These are phyloP conservation scores for Chaetogeoica ovagalla DNA, from an alignment of 2,888 invertebrate genomes.

Conservation along the genomic window DNA sequence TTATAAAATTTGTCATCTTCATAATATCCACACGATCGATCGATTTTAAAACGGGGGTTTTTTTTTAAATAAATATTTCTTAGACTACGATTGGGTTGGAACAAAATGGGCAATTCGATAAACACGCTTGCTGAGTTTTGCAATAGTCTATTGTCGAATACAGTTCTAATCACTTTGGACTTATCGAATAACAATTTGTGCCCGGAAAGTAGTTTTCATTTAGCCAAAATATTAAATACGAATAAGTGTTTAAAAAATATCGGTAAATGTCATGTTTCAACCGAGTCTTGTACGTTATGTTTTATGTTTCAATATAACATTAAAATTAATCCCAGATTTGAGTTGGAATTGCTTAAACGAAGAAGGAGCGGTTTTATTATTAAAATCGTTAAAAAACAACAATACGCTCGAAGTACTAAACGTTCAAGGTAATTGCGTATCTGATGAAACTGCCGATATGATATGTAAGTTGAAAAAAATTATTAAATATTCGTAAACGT, in stretches of 20 bases:
- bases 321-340: constrained; percentile 27
- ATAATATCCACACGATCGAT: too few relatives aligned
- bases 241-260: constrained; percentile 35
- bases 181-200: constrained; percentile 34
- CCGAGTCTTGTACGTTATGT: not conserved
- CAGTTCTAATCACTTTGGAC: constrained; percentile 11
- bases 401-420: constrained; percentile 1
- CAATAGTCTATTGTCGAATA: constrained; percentile 16
- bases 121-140: constrained; percentile 19
- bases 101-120: constrained; percentile 25
- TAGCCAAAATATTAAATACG: constrained; percentile 3
- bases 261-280: constrained; percentile 13
- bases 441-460: not conserved
- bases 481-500: too few relatives aligned
- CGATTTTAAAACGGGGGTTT: not conserved
- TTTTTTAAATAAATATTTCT: not conserved
- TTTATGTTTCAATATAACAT: not conserved
- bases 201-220: constrained; percentile 11
- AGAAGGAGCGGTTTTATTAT: constrained; percentile 15
- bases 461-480: constrained; percentile 14
- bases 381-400: constrained; percentile 34
- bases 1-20: too few relatives aligned
- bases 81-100: constrained; percentile 29
- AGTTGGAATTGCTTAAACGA: constrained; percentile 41
- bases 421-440: constrained; percentile 24